Evolutionary conservation across 1,140 invertebrate species (phyloP), one percentile per base, ranked within the genome.

Genomic region (Agrilus planipennis): DNA sequence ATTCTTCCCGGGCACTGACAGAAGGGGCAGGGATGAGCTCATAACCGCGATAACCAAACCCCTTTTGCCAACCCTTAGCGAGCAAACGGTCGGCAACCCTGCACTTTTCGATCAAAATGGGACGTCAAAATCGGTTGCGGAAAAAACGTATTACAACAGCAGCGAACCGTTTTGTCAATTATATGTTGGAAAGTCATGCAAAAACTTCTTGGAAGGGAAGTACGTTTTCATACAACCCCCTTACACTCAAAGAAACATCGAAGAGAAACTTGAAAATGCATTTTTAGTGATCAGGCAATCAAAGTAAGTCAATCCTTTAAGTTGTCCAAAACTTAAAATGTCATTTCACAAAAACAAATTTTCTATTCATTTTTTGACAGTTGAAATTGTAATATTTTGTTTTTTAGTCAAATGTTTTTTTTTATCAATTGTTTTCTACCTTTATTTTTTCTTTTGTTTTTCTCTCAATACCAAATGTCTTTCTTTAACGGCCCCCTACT

Each of bases 211-310:
- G 34, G 73, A 73, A 39, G 85, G 86, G 53, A 73, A 82, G 45
- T 79, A 75, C 43, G 84, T 97, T 36, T 95, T 85, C 57, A 84
- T 95, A 32, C 79, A 82, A 11, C 77, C 81, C 38, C 74, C 80
- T 21, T 71, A 77, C 35, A 84, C 79, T 1, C 87, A 92, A 57
- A 67, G 72, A 30, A 61, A 71, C 14, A 73, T 89, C 17, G 92
- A 97, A 68, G 76, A 84, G 34, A 89, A 87, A 57, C 61, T 96
- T 6, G 71, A 73, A 47, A 77, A 78, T 54, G 89, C 89, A 3
- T 80, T 94, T 51, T 75, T 79, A 28, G 89, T 94, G 2, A 86
- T 94, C 1, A 79, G 75, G 21, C 77, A 79, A 54, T 92, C 89
- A 22, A 79, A 79, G 77, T 79, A 65, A 68, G 64, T 53, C 18